A percentile compares a stretch with the other conserved stretches of the same genome.
phyloP scores from a whole-genome alignment of 2,888 invertebrate species.

The Lathronympha strigana region DNA sequence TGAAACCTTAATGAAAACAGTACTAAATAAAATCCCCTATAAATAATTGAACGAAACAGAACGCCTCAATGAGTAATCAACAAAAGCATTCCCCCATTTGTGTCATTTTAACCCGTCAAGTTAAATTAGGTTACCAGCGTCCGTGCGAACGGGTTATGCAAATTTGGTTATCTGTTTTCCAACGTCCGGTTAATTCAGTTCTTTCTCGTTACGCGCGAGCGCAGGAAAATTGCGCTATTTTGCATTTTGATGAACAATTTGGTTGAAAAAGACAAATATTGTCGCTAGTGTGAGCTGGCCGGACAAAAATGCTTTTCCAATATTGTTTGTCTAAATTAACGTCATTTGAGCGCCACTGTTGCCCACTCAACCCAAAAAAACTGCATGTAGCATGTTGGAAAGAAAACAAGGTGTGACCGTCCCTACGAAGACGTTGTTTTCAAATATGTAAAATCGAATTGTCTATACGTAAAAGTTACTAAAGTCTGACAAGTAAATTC shows the following conservation, averaged over 20 bases:
- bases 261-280: slow-evolving; percentile 42
- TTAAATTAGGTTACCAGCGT: slow-evolving; percentile 72
- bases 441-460: too few relatives aligned
- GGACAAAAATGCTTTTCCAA: slow-evolving; percentile 1
- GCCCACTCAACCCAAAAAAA: too few relatives aligned
- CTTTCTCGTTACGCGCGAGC: slow-evolving; percentile 64
- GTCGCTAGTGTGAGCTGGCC: slow-evolving; percentile 11
- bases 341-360: too few relatives aligned
- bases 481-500: too few relatives aligned
- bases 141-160: slow-evolving; percentile 77
- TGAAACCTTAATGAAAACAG: too few relatives aligned
- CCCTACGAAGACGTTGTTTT: too few relatives aligned
- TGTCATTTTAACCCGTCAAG: slow-evolving; percentile 65
- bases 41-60: not conserved
- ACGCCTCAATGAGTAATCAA: slow-evolving; percentile 14
- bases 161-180: slow-evolving; percentile 79
- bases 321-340: not conserved
- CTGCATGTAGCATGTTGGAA: too few relatives aligned
- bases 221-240: slow-evolving; percentile 72
- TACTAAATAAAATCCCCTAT: not conserved
- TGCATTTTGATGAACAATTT: slow-evolving; percentile 80
- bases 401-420: too few relatives aligned
- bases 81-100: slow-evolving; percentile 48
- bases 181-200: slow-evolving; percentile 78
- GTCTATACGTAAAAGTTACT: too few relatives aligned